A percentile compares a stretch with the other conserved stretches of the same genome.
phyloP scores from a whole-genome alignment of 2,113 vertebrate species.

The Pituophis catenifer region DNA sequence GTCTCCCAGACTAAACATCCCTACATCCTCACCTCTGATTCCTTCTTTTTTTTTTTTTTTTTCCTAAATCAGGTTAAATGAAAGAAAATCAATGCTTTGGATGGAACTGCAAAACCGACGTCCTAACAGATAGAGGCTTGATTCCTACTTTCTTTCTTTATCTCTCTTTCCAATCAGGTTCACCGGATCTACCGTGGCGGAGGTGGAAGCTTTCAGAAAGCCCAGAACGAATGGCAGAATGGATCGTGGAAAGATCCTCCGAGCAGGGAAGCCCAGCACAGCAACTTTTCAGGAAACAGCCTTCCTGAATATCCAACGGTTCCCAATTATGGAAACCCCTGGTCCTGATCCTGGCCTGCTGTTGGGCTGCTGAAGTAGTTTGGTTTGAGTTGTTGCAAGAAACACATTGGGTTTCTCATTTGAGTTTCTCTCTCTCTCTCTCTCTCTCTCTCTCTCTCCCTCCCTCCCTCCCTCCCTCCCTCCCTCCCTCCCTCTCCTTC shows the following conservation, averaged over 20 bases:
- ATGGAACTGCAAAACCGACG: background rate
- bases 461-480: background rate
- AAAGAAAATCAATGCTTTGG: background rate
- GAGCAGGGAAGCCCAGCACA: conserved; percentile 80
- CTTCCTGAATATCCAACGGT: conserved; percentile 91
- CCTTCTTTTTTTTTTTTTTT: background rate
- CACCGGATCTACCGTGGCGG: conserved; percentile 87
- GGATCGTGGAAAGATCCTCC: conserved; percentile 84
- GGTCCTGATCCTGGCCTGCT: conserved; percentile 60
- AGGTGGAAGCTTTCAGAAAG: conserved; percentile 87
- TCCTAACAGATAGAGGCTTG: background rate
- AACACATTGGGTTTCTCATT: background rate
- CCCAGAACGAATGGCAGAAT: conserved; percentile 87
- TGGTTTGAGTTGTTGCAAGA: conserved; percentile 29
- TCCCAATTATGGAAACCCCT: conserved; percentile 80
- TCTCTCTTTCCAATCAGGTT: conserved; percentile 69
- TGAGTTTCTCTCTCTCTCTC: background rate
- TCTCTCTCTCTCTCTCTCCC: background rate
- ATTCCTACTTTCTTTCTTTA: no score
- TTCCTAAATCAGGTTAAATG: background rate
- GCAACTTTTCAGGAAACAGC: conserved; percentile 84
- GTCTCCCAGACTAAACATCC: background rate
- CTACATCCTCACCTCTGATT: background rate
- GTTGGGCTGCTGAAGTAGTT: conserved; percentile 44
- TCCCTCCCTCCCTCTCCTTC: background rate